Evolutionary conservation across 2,113 vertebrate genomes (phyloP).

Genomic region (Heterotilapia buettikoferi): DNA sequence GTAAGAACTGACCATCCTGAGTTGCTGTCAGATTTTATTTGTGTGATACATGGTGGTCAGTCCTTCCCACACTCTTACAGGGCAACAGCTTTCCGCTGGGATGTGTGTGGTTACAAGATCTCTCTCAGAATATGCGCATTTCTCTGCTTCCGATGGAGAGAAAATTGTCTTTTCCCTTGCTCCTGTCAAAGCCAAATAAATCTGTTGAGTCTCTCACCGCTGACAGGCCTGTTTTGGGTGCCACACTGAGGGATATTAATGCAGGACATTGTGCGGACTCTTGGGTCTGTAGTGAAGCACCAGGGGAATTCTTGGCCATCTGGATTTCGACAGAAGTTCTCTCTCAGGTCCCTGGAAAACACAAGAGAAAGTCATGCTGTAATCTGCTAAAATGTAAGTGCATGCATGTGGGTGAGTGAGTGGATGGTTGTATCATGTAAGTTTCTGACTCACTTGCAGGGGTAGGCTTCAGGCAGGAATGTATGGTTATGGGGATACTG

Average conservation of each 20-base stretch:
- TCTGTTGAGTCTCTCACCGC: conserved; percentile 46
- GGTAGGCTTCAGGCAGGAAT: conserved; percentile 85
- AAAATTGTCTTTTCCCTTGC: background rate
- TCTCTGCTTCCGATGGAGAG: background rate
- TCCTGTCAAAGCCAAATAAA: background rate
- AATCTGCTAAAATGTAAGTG: conserved; percentile 68
- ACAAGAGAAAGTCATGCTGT: background rate
- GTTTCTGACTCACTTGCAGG: conserved; percentile 87
- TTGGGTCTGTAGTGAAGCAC: conserved; percentile 95
- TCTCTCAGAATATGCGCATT: background rate
- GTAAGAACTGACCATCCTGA: conserved; percentile 22
- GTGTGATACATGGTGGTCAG: conserved; percentile 32
- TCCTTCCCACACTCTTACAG: conserved; percentile 55
- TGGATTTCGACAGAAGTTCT: conserved; percentile 97
- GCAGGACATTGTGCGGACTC: conserved; percentile 85
- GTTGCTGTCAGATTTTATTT: conserved; percentile 55
- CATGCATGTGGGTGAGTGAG: background rate
- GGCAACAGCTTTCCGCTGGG: conserved; percentile 9
- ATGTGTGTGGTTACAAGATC: conserved; percentile 21
- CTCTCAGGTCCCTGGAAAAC: conserved; percentile 83
- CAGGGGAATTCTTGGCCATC: conserved; percentile 93
- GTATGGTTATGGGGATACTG: conserved; percentile 92
- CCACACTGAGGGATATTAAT: conserved; percentile 90
- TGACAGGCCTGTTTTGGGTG: conserved; percentile 35
- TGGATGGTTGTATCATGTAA: background rate